Evolutionary conservation across 1,140 invertebrate genomes (phyloP), one percentile per base, ranked within the genome.

Genomic region (Portunus trituberculatus): DNA sequence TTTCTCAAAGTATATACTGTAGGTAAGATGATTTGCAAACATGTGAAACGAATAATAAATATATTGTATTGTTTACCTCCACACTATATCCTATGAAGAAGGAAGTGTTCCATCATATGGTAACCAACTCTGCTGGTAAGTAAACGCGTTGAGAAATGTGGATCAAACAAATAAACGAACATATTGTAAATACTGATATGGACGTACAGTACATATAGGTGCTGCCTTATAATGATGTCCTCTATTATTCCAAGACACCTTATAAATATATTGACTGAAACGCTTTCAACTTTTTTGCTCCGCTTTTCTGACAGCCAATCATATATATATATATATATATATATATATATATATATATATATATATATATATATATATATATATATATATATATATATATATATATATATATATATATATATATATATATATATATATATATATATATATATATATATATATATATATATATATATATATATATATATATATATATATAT

Each of bases 361-460:
- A 84, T 84, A 84, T 84, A 84, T 84, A 84, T 84, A 84, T 84
- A 84, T 84, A 84, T 84, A 84, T 84, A 84, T 84, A 84, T 84
- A 84, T 84, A 84, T 84, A 84, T 84, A 84, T 84, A 84, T 84
- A 28, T 84, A 84, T 84, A 84, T 84, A 84, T 84, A 84, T 32
- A 32, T 84, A 84, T 84, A 84, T 84, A 84, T 84, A 84, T 84
- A 32, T 28, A 84, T 84, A 84, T 25, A 89, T 39, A 31, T 89
- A 39, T 39, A 46, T 39, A 89, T 39, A 89, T 89, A 46, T 89
- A 89, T 89, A 89, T 31, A 89, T 89, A 89, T 89, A 89, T 89
- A 89, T 89, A 89, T 89, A 89, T 89, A 89, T 89, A 89, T 89
- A 39, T 89, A 39, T 89, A 39, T 89, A 39, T 89, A 39, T 89